These are phyloP conservation scores for Guaruba guarouba DNA, from an alignment of 2,113 vertebrate species.

Conservation along the genomic window DNA sequence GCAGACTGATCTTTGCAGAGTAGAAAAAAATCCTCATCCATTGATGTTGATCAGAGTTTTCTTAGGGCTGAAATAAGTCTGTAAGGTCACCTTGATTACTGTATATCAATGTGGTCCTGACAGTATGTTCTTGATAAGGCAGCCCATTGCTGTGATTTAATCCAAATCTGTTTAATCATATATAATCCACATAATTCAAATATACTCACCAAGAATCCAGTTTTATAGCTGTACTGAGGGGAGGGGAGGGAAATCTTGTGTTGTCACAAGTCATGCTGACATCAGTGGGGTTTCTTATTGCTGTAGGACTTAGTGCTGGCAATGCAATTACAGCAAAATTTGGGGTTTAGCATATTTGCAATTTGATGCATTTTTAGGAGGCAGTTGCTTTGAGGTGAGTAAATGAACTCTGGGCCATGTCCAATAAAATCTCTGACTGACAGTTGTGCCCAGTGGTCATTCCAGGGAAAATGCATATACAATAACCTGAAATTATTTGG, in stretches of 20 bases:
- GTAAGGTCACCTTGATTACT: constrained; percentile 19
- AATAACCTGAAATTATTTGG: neutral
- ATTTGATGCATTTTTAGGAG: neutral
- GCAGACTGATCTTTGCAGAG: neutral
- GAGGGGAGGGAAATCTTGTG: constrained; percentile 21
- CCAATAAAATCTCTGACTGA: neutral
- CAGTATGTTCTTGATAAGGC: neutral
- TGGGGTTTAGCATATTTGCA: constrained; percentile 25
- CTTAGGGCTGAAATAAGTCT: neutral
- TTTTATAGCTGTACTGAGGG: neutral
- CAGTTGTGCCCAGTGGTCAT: neutral
- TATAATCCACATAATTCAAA: constrained; percentile 45
- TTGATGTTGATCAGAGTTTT: neutral
- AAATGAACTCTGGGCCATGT: neutral
- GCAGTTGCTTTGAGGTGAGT: neutral
- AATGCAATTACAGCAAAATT: constrained; percentile 37
- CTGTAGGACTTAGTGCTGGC: constrained; percentile 26
- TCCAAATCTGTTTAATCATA: constrained; percentile 55
- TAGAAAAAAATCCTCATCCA: neutral
- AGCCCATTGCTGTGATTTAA: neutral
- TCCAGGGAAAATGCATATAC: neutral
- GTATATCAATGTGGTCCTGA: neutral
- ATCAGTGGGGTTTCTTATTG: constrained; percentile 51
- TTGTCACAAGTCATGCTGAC: constrained; percentile 55
- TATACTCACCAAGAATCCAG: neutral